phyloP scores from a whole-genome alignment of 2,113 vertebrate genomes.

The Rhinogobius similis region DNA sequence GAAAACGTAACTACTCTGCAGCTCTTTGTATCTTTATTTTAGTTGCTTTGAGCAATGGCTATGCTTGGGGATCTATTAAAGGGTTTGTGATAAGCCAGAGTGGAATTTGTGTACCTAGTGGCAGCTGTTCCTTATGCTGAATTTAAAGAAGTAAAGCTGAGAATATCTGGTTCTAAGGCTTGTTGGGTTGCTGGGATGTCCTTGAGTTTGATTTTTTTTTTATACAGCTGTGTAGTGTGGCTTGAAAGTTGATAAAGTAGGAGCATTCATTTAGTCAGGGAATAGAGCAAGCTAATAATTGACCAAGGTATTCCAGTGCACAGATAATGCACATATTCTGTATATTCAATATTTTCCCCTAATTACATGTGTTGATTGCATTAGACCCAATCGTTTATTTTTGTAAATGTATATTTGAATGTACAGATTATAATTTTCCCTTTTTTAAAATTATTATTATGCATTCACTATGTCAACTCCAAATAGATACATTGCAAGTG shows the following conservation, averaged over 20 bases:
- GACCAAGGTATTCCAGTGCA: slow-evolving; percentile 31
- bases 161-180: slow-evolving; percentile 33
- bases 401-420: too few species aligned
- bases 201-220: slow-evolving; percentile 48
- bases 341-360: not conserved
- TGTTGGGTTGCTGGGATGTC: slow-evolving; percentile 17
- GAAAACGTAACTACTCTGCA: slow-evolving; percentile 21
- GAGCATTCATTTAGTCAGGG: slow-evolving; percentile 42
- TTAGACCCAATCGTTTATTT: too few species aligned
- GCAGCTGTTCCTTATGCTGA: slow-evolving; percentile 39
- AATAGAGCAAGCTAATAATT: slow-evolving; percentile 39
- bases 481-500: too few species aligned
- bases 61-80: slow-evolving; percentile 34
- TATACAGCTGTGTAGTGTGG: slow-evolving; percentile 26
- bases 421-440: too few species aligned
- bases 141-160: slow-evolving; percentile 28
- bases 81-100: slow-evolving; percentile 31
- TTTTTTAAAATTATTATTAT: too few species aligned
- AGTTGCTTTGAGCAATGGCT: slow-evolving; percentile 28
- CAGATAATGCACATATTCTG: too few species aligned
- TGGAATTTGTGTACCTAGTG: slow-evolving; percentile 43
- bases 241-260: slow-evolving; percentile 56
- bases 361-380: too few species aligned
- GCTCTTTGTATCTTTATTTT: slow-evolving; percentile 26
- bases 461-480: too few species aligned